phyloP scores from a whole-genome alignment of 2,113 vertebrate species.

The Leuciscus idus region DNA sequence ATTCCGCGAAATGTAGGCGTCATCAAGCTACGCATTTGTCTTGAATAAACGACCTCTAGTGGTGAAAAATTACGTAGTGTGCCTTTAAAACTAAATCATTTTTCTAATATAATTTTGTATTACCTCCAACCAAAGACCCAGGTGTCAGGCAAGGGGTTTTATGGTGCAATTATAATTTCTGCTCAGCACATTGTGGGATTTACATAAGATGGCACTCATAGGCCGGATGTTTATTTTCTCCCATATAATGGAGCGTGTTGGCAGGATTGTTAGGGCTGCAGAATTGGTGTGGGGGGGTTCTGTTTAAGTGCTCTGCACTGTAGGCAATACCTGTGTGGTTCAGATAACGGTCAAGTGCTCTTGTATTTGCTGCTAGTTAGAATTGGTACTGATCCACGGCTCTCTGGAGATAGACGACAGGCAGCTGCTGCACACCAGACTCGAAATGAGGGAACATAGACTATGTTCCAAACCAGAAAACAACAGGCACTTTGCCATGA shows the following conservation, averaged over 20 bases:
- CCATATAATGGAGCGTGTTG: neutral
- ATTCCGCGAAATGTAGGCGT: too few species aligned
- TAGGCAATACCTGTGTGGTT: constrained; percentile 42
- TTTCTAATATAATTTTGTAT: neutral
- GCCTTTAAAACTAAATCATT: neutral
- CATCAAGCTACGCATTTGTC: too few species aligned
- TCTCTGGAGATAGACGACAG: constrained; percentile 25
- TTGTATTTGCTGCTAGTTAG: constrained; percentile 47
- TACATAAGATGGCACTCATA: neutral
- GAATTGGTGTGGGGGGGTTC: constrained; percentile 20
- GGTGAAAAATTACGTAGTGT: too few species aligned
- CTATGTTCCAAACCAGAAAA: neutral
- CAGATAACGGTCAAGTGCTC: constrained; percentile 42
- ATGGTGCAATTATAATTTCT: constrained; percentile 10
- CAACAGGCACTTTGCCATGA: neutral
- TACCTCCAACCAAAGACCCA: neutral
- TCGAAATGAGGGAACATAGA: neutral
- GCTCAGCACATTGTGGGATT: constrained; percentile 10
- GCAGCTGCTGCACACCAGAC: constrained; percentile 23
- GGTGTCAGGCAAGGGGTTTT: constrained; percentile 2
- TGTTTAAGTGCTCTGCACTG: constrained; percentile 9
- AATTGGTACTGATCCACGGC: constrained; percentile 34
- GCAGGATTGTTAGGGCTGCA: constrained; percentile 26
- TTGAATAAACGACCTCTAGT: too few species aligned
- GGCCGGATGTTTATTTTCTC: constrained; percentile 23